Percentiles rank a stretch among this genome's conserved stretches.
Evolutionary conservation across 2,888 invertebrate genomes (phyloP).

Genomic region (Melieria omissa): DNA sequence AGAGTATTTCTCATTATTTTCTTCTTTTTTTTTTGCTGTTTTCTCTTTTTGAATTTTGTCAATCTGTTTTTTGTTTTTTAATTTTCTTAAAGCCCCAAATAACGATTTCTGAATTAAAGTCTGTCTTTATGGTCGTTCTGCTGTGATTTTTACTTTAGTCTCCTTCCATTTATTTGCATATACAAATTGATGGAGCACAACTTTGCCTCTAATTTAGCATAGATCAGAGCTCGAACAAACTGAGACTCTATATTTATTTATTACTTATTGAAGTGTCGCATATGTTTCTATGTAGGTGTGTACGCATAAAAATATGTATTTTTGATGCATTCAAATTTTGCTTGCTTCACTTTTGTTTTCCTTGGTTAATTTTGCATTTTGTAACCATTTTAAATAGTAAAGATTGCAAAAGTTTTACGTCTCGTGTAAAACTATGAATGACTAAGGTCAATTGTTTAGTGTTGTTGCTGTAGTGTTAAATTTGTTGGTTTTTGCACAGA

Average conservation of each 20-base stretch:
- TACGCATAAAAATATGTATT: neutral
- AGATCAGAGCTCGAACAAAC: no score
- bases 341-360: neutral
- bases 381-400: neutral
- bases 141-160: no score
- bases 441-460: neutral
- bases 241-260: no score
- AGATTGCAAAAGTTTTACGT: conserved; percentile 2
- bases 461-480: no score
- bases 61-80: no score
- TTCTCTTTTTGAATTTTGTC: neutral
- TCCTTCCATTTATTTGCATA: neutral
- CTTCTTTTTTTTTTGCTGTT: neutral
- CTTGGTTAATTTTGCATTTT: neutral
- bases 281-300: no score
- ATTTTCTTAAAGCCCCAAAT: neutral
- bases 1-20: conserved; percentile 4
- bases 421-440: neutral
- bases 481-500: neutral
- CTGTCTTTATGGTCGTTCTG: no score
- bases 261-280: no score
- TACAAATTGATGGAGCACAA: neutral
- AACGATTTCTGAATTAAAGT: neutral
- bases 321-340: neutral
- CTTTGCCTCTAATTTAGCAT: neutral